Base-by-base conservation (phyloP, 1,140 invertebrate genomes). In the Chironomus striatipennis region DNA sequence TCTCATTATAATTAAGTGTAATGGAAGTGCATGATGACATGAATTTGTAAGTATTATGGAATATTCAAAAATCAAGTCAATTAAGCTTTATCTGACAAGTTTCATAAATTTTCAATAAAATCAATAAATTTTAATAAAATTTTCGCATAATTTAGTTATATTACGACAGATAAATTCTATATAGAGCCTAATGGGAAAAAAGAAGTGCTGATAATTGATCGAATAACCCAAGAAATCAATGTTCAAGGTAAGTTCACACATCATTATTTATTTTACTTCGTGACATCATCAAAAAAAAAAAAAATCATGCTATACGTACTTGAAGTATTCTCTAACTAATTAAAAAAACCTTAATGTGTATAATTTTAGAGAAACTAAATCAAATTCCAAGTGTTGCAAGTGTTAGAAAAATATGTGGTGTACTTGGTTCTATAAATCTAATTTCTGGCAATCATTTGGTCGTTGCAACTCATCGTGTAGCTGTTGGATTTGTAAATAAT, bases 401-500 rank as follows among this genome's bases (percentile, higher is more conserved):
- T 74, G 17, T 75, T 21, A 64, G 89, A 76, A 87, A 89, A 76
- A 93, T 98, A 76, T 95, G 91, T 86, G 97, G 96, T 3, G 88
- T 99, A 73, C 82, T 98, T 18, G 97, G 97, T 15, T 90, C 90
- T 57, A 91, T 98, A 73, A 88, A 89, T 75, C 84, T 98, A 0
- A 84, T 98, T 43, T 90, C 93, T 76, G 95, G 95, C 74, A 87
- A 90, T 73, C 96, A 98, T 81, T 85, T 99, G 18, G 87, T 99
- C 75, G 90, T 98, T 0, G 94, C 97, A 73, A 97, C 95, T 18
- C 90, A 92, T 77, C 89, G 92, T 75, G 85, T 90, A 78, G 89
- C 91, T 81, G 87, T 98, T 70, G 97, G 97, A 12, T 91, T 90
- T 75, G 87, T 98, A 75, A 90, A 91, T 80, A 91, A 90, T 0